These are phyloP conservation scores for Peromyscus nudipes DNA, from an alignment of 2,797 vertebrate genomes.

Conservation along the genomic window DNA sequence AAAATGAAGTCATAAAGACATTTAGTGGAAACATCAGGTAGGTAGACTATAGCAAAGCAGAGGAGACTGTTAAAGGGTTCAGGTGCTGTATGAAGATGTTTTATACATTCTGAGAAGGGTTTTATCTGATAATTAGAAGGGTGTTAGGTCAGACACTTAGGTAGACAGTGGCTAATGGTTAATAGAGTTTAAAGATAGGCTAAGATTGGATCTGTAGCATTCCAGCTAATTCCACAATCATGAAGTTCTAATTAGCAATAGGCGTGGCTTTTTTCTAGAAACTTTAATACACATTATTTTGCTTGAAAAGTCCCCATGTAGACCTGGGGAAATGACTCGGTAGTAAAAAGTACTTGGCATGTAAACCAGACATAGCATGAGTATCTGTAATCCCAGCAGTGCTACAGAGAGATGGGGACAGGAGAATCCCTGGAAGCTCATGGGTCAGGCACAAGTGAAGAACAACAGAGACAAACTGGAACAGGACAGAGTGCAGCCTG, in stretches of 20 bases:
- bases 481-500: not conserved
- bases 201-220: not conserved
- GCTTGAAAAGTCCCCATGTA: not conserved
- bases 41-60: not conserved
- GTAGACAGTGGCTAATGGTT: not conserved
- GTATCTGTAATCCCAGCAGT: not conserved
- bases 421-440: not conserved
- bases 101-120: not conserved
- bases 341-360: not conserved
- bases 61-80: not conserved
- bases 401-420: not conserved
- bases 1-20: not conserved
- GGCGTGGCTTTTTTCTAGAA: not conserved
- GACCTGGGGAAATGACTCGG: not conserved
- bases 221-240: not conserved
- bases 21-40: not conserved
- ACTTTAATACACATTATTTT: not conserved
- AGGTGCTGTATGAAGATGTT: not conserved
- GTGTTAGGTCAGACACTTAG: not conserved
- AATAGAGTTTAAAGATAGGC: not conserved
- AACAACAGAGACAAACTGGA: not conserved
- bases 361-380: not conserved
- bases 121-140: not conserved
- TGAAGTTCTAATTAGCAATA: not conserved
- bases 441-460: not conserved